These are phyloP conservation scores for Netelia melanura DNA, from an alignment of 2,888 invertebrate genomes.

Conservation along the genomic window DNA sequence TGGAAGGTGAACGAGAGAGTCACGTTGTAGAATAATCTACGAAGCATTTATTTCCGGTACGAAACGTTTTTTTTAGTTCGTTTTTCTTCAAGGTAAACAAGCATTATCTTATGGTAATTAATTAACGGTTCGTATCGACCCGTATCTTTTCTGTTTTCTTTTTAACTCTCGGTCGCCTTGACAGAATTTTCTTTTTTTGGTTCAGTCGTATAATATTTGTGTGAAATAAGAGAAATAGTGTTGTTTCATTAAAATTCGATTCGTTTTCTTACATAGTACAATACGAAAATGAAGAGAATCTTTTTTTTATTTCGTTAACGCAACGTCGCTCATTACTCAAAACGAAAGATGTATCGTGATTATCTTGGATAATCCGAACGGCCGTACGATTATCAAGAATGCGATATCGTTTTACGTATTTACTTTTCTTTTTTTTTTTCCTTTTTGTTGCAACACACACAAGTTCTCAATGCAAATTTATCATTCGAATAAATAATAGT, in stretches of 20 bases:
- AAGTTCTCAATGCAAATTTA: constrained; percentile 31
- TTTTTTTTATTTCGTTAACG: constrained; percentile 10
- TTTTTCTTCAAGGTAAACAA: constrained; percentile 8
- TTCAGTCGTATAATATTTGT: constrained; percentile 2
- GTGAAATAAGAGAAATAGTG: neutral
- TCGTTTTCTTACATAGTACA: constrained; percentile 13
- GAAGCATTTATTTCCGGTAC: constrained; percentile 38
- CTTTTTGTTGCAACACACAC: constrained; percentile 43
- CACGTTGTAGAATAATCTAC: neutral
- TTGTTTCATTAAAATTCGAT: constrained; percentile 19
- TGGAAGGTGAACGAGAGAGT: constrained; percentile 24
- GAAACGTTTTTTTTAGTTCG: neutral
- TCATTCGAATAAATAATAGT: constrained; percentile 57
- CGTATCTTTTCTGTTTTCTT: neutral
- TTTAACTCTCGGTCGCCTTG: constrained; percentile 12
- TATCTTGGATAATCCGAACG: constrained; percentile 1
- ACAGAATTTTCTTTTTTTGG: neutral
- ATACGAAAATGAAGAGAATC: constrained; percentile 16
- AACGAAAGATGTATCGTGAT: neutral
- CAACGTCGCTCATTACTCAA: neutral
- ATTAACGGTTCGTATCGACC: neutral
- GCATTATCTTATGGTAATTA: constrained; percentile 13
- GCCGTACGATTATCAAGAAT: neutral
- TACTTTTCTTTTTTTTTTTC: constrained; percentile 49
- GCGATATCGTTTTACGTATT: neutral